Conservation (phyloP, 2,113 vertebrate species). For the Reinhardtius hippoglossoides region DNA sequence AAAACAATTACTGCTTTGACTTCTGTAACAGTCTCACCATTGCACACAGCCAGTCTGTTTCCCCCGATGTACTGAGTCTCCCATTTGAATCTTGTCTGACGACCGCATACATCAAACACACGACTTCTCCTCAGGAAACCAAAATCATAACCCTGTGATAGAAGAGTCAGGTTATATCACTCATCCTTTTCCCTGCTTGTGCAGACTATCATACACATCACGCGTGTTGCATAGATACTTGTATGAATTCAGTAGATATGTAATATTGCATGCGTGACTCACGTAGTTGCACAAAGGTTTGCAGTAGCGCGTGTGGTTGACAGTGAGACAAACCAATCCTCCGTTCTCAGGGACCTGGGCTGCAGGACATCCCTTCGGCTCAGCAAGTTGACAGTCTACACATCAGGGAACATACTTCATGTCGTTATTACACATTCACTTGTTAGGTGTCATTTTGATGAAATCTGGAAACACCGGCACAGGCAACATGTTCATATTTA, state of each 20-base stretch:
- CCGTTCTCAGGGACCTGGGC: slow-evolving; percentile 70
- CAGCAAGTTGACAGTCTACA: slow-evolving; percentile 63
- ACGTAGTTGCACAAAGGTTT: slow-evolving; percentile 87
- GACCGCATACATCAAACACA: slow-evolving; percentile 78
- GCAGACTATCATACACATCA: no score
- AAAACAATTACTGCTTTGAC: background rate
- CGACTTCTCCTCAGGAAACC: slow-evolving; percentile 75
- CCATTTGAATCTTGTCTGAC: slow-evolving; percentile 67
- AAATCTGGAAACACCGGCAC: no score
- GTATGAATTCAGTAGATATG: background rate
- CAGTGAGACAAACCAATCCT: slow-evolving; percentile 78
- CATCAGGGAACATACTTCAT: background rate
- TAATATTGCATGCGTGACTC: background rate
- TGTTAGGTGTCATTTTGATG: no score
- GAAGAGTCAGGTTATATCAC: background rate
- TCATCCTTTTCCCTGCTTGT: rapidly evolving
- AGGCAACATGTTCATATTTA: no score
- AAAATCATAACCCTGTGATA: slow-evolving; percentile 85
- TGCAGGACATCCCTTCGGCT: slow-evolving; percentile 38
- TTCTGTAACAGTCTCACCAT: slow-evolving; percentile 56
- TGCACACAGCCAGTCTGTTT: slow-evolving; percentile 78
- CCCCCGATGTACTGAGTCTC: slow-evolving; percentile 70
- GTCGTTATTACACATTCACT: background rate
- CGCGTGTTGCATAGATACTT: background rate
- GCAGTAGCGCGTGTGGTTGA: slow-evolving; percentile 74